These are phyloP conservation scores for Pleuronectes platessa DNA, from an alignment of 2,113 vertebrate species.

Conservation along the genomic window DNA sequence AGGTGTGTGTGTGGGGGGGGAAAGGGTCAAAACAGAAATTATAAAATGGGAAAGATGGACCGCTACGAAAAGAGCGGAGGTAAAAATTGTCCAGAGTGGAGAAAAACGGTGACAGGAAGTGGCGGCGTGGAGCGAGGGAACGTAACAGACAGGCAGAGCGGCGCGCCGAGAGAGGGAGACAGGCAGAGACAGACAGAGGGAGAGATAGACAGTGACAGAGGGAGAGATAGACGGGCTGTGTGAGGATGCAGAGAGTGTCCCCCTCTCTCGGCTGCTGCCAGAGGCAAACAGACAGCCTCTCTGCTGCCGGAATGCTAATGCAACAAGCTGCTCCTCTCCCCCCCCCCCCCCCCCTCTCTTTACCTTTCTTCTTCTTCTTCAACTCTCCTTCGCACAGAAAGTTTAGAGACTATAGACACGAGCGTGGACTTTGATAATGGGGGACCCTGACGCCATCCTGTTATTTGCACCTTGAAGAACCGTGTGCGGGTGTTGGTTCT, in stretches of 20 bases:
- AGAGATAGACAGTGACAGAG: slow-evolving; percentile 79
- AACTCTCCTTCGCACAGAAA: slow-evolving; percentile 72
- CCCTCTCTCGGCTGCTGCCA: slow-evolving; percentile 81
- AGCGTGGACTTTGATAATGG: slow-evolving; percentile 73
- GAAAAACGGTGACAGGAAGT: slow-evolving; percentile 71
- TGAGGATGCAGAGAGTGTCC: slow-evolving; percentile 82
- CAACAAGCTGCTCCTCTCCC: slow-evolving; percentile 76
- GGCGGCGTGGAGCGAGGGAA: slow-evolving; percentile 54
- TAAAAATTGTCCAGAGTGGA: slow-evolving; percentile 61
- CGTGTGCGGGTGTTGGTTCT: not conserved
- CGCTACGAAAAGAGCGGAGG: slow-evolving; percentile 47
- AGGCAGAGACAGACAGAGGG: slow-evolving; percentile 63
- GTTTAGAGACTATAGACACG: slow-evolving; percentile 69
- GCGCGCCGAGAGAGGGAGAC: slow-evolving; percentile 37
- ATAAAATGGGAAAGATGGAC: slow-evolving; percentile 54
- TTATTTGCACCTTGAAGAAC: slow-evolving; percentile 39
- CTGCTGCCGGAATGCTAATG: slow-evolving; percentile 82
- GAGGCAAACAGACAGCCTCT: slow-evolving; percentile 83
- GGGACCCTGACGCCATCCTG: slow-evolving; percentile 51
- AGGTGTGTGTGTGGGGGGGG: not conserved
- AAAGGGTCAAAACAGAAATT: slow-evolving; percentile 54
- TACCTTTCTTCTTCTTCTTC: slow-evolving; percentile 77
- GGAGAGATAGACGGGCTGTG: slow-evolving; percentile 79
- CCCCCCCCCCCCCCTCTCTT: slow-evolving; percentile 44
- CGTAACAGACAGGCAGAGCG: slow-evolving; percentile 63